Conservation (phyloP, 23 tunicate genomes). For the Trididemnum miniatum region DNA sequence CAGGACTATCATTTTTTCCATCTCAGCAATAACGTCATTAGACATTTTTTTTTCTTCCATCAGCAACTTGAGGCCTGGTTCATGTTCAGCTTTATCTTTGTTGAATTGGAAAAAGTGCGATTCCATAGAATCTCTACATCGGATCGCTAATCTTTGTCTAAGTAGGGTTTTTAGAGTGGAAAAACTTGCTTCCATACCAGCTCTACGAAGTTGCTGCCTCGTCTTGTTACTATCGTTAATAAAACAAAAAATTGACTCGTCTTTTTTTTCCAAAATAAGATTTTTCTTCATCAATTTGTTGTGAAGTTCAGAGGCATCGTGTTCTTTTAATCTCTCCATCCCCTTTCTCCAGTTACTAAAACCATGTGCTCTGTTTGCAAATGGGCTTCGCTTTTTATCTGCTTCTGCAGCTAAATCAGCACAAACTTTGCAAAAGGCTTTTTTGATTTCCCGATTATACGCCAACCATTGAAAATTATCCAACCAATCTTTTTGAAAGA, state of each 20-base stretch:
- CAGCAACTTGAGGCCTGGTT: conserved; percentile 24
- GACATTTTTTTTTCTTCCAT: conserved; percentile 29
- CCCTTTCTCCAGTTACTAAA: neutral
- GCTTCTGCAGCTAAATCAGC: conserved; percentile 4
- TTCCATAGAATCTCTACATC: conserved; percentile 31
- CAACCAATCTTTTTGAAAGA: conserved; percentile 12
- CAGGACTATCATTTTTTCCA: conserved; percentile 21
- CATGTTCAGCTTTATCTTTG: conserved; percentile 27
- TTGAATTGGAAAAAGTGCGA: conserved; percentile 12
- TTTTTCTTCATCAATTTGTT: conserved; percentile 22
- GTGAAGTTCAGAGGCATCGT: conserved; percentile 27
- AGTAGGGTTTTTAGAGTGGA: conserved; percentile 11
- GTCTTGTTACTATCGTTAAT: conserved; percentile 10
- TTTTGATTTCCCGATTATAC: conserved; percentile 10
- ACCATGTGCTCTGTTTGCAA: conserved; percentile 9
- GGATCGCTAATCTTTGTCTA: conserved; percentile 20
- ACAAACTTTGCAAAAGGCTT: conserved; percentile 11
- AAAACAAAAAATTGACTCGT: conserved; percentile 23
- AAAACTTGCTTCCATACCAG: conserved; percentile 31
- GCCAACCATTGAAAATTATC: conserved; percentile 22
- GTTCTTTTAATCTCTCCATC: neutral
- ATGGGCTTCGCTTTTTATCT: neutral
- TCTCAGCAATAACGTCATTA: conserved; percentile 22
- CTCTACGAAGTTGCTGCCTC: conserved; percentile 35
- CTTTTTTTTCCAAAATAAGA: conserved; percentile 23